Percentiles rank a stretch among this genome's conserved stretches.
Conservation (phyloP, 1,140 invertebrate species). For the Physella acuta region DNA sequence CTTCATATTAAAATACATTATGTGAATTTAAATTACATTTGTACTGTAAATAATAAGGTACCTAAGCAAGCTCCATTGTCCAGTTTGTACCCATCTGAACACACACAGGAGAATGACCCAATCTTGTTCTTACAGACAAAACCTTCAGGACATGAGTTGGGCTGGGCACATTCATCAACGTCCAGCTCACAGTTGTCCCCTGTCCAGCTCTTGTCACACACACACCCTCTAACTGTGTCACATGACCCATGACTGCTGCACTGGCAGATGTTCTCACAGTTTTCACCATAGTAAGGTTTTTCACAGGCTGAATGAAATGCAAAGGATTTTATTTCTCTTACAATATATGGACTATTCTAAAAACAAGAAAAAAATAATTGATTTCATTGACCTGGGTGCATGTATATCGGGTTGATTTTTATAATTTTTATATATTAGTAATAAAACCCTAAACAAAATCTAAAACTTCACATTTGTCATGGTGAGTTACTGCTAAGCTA, state of each 20-base stretch:
- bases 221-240: constrained; percentile 27
- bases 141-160: constrained; percentile 9
- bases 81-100: constrained; percentile 11
- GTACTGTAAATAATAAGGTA: neutral
- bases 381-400: too few relatives aligned
- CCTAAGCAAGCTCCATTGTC: constrained; percentile 2
- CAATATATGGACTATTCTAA: too few relatives aligned
- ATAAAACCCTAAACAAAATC: too few relatives aligned
- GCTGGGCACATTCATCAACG: constrained; percentile 25
- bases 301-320: constrained; percentile 20
- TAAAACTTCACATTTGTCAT: too few relatives aligned
- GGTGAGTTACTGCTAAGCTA: too few relatives aligned
- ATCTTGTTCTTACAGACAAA: constrained; percentile 24
- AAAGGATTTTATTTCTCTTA: neutral
- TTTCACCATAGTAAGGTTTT: constrained; percentile 21
- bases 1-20: too few relatives aligned
- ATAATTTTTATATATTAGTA: too few relatives aligned
- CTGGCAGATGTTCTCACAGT: constrained; percentile 24
- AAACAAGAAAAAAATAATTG: too few relatives aligned
- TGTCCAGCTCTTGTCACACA: constrained; percentile 30
- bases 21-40: too few relatives aligned
- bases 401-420: too few relatives aligned
- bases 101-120: constrained; percentile 26
- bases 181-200: constrained; percentile 29
- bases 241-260: constrained; percentile 24